Evolutionary conservation across 2,797 vertebrate genomes (phyloP), one percentile per base, ranked within the genome.

Genomic region (Pseudopleuronectes americanus): DNA sequence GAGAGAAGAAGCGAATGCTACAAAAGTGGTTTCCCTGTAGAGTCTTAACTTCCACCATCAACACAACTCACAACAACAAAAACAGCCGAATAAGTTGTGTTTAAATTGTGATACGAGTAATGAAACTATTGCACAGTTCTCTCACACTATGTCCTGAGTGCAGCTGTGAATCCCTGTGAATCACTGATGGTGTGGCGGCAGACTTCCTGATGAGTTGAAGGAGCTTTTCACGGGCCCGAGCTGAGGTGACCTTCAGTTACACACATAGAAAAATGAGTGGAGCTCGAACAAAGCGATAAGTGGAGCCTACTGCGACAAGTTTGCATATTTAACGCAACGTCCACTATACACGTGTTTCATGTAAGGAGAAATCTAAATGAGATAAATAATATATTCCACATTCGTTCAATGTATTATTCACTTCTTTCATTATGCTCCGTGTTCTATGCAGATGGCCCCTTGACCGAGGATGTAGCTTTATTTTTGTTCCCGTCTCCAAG

Each of bases 361-460:
- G 1, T 26, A 19, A 17, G 8, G 36, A 12, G 3, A 23, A 36
- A 57, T 24, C n/a, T 14, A 52, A 61, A 28, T 33, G 1, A 4
- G 23, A 57, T 81, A 10, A 77, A 82, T 79, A 56, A 79, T 74
- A 43, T 6, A 79, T 64, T 6, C 17, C 71, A 33, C 38, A 56
- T 59, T 19, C 10, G 56, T 77, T 26, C 19, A 16, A 61, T 81
- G 13, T 26, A 71, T 79, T 61, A 64, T 68, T 71, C 8, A 76
- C 43, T 8, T 28, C 0, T 31, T 53, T 45, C 21, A 28, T 3
- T 33, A 38, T 23, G 8, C 69, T 59, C 62, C 4, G 48, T 68
- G 33, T 38, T 64, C 6, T 38, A 16, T 36, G 21, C 31, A 64
- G 23, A 67, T 57, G 14, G 8, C 1, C 16, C 17, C 52, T 12